Conservation (phyloP, 1,140 invertebrate genomes). For the Macrosteles quadrilineatus region DNA sequence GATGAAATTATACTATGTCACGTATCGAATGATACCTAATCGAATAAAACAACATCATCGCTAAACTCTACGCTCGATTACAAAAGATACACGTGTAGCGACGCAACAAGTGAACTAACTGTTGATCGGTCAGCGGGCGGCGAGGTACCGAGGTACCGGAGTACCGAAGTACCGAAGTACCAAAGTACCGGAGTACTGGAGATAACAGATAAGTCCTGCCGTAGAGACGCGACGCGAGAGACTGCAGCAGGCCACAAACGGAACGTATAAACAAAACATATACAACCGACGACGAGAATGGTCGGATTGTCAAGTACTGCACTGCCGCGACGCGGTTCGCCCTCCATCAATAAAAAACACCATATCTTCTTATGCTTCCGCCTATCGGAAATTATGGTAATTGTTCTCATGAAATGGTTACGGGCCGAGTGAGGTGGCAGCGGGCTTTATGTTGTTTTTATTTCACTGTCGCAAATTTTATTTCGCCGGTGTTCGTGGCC, state of each 20-base stretch:
- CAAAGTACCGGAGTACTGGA: too few relatives aligned
- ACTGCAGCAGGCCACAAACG: slow-evolving; percentile 12
- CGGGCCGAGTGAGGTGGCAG: background rate
- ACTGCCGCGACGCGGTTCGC: slow-evolving; percentile 19
- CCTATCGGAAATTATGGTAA: slow-evolving; percentile 31
- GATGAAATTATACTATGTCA: too few relatives aligned
- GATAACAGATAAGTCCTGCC: too few relatives aligned
- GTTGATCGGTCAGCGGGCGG: too few relatives aligned
- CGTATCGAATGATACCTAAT: too few relatives aligned
- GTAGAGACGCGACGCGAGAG: background rate
- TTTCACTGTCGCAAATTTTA: slow-evolving; percentile 9
- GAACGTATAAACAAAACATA: slow-evolving; percentile 29
- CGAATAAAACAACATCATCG: too few relatives aligned
- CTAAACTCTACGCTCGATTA: too few relatives aligned
- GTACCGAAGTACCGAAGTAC: too few relatives aligned
- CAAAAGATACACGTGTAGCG: too few relatives aligned
- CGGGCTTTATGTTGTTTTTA: slow-evolving; percentile 18
- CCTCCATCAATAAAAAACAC: slow-evolving; percentile 27
- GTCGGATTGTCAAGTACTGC: slow-evolving; percentile 12
- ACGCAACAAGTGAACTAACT: too few relatives aligned
- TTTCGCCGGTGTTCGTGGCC: background rate
- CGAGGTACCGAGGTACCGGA: too few relatives aligned
- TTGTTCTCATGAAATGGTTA: slow-evolving; percentile 18
- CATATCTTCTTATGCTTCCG: slow-evolving; percentile 18
- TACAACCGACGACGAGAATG: slow-evolving; percentile 1